Evolutionary conservation across 2,888 invertebrate genomes (phyloP), one percentile per base, ranked within the genome.

Genomic region (Lasioglossum leucozonium): DNA sequence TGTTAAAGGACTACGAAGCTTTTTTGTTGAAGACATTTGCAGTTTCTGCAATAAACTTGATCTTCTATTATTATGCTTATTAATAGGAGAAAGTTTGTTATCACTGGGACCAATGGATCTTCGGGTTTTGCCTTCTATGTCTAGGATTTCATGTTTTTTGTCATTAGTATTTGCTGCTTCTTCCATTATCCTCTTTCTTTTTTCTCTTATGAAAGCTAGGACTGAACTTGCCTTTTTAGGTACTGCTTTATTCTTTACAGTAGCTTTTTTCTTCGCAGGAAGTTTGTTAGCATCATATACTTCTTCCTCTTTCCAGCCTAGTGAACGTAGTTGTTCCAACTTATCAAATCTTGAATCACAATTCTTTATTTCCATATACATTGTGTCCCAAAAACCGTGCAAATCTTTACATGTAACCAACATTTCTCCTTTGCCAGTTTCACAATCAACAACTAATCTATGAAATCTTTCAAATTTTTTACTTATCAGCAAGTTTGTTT

Each of bases 361-460:
- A 71, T 95, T 86, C 34, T 86, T 90, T 22, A 95, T 96, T 95
- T 98, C 98, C 95, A 98, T 96, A 89, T 96, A 96, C 58, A 98
- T 96, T 97, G 98, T 97, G 92, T 98, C 98, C 98, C 98, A 98
- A 95, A 98, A 98, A 42, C 98, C 98, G 90, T 97, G 97, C 79
- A 98, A 95, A 95, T 98, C 98, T 10, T 96, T 96, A 82, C 96
- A 96, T 0, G 96, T 96, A 67, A 97, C 96, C 16, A 96, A 95
- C 87, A 96, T 95, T 44, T 95, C 93, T n/a, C 95, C 95, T 44
- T 95, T 93, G 83, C 93, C 95, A 91, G 82, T 94, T 91, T 93
- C 95, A 93, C 95, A 95, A 67, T 95, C 94, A 6, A 71, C 11
- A 82, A 95, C 91, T 85, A 94, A 92, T 95, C 96, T 0, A 73